These are phyloP conservation scores for Amphimallon solstitiale DNA, from an alignment of 2,888 invertebrate species.

Conservation along the genomic window DNA sequence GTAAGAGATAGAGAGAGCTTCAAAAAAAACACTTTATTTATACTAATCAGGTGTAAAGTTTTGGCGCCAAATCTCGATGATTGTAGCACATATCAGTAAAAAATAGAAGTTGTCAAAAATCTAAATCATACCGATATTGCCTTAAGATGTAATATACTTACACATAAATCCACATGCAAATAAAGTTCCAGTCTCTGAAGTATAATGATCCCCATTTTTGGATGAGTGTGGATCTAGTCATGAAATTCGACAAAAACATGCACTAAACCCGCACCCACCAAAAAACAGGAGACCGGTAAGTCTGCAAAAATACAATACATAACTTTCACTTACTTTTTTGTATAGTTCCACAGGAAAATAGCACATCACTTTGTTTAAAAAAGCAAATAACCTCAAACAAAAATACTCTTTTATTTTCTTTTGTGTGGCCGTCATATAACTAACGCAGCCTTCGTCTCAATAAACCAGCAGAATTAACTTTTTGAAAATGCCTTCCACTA, in stretches of 20 bases:
- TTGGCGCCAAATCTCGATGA: slow-evolving; percentile 25
- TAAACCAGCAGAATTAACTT: slow-evolving; percentile 50
- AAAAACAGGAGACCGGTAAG: slow-evolving; percentile 64
- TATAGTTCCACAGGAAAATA: neutral
- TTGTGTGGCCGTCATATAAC: slow-evolving; percentile 22
- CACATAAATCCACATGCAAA: neutral
- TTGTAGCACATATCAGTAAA: slow-evolving; percentile 33
- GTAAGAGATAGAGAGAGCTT: neutral
- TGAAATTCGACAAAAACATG: slow-evolving; percentile 71
- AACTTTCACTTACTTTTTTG: slow-evolving; percentile 24
- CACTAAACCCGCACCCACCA: slow-evolving; percentile 81
- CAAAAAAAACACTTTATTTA: neutral
- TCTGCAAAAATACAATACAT: neutral
- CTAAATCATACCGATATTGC: slow-evolving; percentile 32
- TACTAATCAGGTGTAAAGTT: neutral
- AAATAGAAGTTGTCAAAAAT: slow-evolving; percentile 18
- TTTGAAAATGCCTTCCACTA: slow-evolving; percentile 52
- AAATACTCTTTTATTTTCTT: slow-evolving; percentile 35
- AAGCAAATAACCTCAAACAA: slow-evolving; percentile 25
- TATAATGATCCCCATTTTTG: slow-evolving; percentile 65
- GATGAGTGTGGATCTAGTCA: slow-evolving; percentile 86
- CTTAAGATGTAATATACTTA: neutral
- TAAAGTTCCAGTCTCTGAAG: too few relatives aligned
- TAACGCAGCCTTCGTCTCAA: slow-evolving; percentile 37
- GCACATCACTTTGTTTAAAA: slow-evolving; percentile 33